phyloP scores from a whole-genome alignment of 2,113 vertebrate genomes.

The Istiophorus platypterus region DNA sequence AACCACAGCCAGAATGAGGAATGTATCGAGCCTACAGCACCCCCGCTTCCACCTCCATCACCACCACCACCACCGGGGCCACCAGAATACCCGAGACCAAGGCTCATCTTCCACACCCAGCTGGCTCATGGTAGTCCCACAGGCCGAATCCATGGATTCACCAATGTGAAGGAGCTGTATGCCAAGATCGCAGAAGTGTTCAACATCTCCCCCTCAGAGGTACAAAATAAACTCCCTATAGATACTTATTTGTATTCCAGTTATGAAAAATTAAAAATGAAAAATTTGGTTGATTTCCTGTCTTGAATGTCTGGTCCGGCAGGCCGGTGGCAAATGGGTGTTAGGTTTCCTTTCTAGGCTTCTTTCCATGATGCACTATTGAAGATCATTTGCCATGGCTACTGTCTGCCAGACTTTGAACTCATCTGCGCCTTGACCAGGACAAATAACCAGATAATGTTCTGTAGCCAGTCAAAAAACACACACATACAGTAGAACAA shows the following conservation, averaged over 20 bases:
- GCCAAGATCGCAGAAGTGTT: conserved; percentile 97
- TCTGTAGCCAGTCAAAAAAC: conserved; percentile 29
- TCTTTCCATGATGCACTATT: conserved; percentile 58
- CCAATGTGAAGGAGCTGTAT: conserved; percentile 97
- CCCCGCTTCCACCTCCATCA: conserved; percentile 77
- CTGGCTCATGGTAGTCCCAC: conserved; percentile 97
- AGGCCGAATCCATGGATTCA: conserved; percentile 94
- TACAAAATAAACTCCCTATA: conserved; percentile 69
- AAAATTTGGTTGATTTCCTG: background rate
- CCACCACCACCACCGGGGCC: conserved; percentile 51
- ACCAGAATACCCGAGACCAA: conserved; percentile 84
- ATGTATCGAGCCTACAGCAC: conserved; percentile 72
- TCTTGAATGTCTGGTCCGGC: conserved; percentile 9
- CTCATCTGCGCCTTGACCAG: conserved; percentile 19
- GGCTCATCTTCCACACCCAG: conserved; percentile 95
- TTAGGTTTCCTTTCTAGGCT: conserved; percentile 56
- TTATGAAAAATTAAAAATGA: background rate
- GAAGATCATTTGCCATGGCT: conserved; percentile 28
- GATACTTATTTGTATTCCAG: background rate
- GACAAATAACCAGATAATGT: conserved; percentile 43
- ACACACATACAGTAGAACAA: background rate
- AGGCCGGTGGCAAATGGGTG: conserved; percentile 26
- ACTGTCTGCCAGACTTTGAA: conserved; percentile 56
- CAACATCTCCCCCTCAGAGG: conserved; percentile 94
- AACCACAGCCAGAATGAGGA: conserved; percentile 56